Evolutionary conservation across 2,888 invertebrate genomes (phyloP).

Genomic region (Augiades crinisus): DNA sequence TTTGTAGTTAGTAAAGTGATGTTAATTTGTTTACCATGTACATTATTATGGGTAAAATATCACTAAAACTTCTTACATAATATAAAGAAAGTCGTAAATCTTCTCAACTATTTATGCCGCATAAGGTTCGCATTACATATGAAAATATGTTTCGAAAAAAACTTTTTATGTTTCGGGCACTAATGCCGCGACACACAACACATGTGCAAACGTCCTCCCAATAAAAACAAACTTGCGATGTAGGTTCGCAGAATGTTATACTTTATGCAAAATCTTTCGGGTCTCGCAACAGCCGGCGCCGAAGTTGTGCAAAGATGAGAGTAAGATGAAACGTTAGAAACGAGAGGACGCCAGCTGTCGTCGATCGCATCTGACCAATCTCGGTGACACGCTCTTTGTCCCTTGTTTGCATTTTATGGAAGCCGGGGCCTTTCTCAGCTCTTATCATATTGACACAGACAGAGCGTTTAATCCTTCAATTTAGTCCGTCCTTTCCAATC

Average conservation of each 20-base stretch:
- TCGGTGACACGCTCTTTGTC: conserved; percentile 52
- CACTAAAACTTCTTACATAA: too few relatives aligned
- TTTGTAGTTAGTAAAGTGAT: too few relatives aligned
- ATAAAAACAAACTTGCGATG: conserved; percentile 16
- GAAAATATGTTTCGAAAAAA: neutral
- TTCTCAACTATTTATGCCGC: too few relatives aligned
- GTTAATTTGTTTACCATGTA: too few relatives aligned
- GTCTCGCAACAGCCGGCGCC: conserved; percentile 38
- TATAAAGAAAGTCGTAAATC: too few relatives aligned
- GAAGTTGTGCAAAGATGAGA: conserved; percentile 42
- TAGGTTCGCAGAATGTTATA: conserved; percentile 23
- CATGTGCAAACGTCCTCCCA: neutral
- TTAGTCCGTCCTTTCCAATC: conserved; percentile 54
- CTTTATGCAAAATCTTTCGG: conserved; percentile 27
- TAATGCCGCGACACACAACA: neutral
- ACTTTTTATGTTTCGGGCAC: neutral
- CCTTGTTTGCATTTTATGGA: conserved; percentile 62
- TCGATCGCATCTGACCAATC: conserved; percentile 58
- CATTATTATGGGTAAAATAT: too few relatives aligned
- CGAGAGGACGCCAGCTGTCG: conserved; percentile 52
- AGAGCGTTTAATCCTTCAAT: conserved; percentile 65
- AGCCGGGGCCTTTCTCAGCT: conserved; percentile 55
- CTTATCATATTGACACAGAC: conserved; percentile 74
- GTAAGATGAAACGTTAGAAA: conserved; percentile 36
- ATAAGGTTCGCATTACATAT: neutral